phyloP scores from a whole-genome alignment of 2,888 invertebrate species.

The Labia minor region DNA sequence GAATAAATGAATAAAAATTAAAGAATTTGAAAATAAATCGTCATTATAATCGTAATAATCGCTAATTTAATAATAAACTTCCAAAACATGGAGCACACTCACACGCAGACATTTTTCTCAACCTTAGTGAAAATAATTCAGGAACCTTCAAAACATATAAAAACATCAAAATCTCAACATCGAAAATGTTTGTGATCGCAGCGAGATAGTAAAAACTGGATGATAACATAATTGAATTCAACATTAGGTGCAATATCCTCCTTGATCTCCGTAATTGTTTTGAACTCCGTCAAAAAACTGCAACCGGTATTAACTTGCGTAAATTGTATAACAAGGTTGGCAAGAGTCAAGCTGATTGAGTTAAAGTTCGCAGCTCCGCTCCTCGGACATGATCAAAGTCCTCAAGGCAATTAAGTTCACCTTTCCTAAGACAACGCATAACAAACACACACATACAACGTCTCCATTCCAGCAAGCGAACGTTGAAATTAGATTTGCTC shows the following conservation, averaged over 20 bases:
- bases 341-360: neutral
- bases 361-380: neutral
- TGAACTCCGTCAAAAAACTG: neutral
- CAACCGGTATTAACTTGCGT: neutral
- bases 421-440: neutral
- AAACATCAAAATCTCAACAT: too few species aligned
- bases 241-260: neutral
- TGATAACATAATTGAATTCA: neutral
- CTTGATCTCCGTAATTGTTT: neutral
- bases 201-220: too few species aligned
- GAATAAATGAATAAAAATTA: too few species aligned
- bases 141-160: too few species aligned
- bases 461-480: neutral
- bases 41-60: too few species aligned
- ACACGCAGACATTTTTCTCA: too few species aligned
- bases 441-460: too few species aligned
- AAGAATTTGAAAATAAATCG: too few species aligned
- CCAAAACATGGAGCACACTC: too few species aligned
- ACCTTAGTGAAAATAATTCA: too few species aligned
- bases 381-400: slow-evolving; percentile 3
- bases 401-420: neutral
- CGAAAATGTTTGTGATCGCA: too few species aligned
- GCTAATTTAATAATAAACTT: too few species aligned
- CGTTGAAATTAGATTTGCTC: slow-evolving; percentile 3
- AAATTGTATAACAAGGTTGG: neutral